Base-by-base conservation (phyloP, 2,113 vertebrate genomes). In the Psettodes erumei region DNA sequence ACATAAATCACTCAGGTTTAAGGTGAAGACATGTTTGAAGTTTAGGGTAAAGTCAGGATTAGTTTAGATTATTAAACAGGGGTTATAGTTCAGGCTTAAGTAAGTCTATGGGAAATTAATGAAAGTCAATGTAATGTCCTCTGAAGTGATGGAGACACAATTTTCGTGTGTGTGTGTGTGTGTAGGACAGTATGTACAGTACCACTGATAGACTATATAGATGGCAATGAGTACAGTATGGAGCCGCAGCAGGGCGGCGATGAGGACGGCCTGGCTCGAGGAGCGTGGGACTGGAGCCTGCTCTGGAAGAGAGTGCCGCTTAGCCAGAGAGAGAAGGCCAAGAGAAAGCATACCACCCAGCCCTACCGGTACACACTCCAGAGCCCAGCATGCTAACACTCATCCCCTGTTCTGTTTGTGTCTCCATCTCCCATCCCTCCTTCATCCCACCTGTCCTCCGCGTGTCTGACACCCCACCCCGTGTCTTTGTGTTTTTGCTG, bases 191-290 rank as follows among this genome's bases (percentile, higher is more conserved):
- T 96, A 91, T 98, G 97, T 92, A 99, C 98, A 93, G 98, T 99
- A 83, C 98, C 98, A 74, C 95, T 99, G 93, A 98, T 99, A 98
- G 98, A 99, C 95, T 99, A 99, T 94, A 98, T 99, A 97, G 96
- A 99, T 93, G 98, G 97, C 92, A 98, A 96, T 95, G 96, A 97
- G 92, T 99, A 98, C 96, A 98, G 92, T 93, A 95, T 98, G 95
- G 98, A 98, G 92, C 96, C 98, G 19, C 97, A 99, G 92, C 98
- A 99, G 95, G 98, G 98, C 79, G 98, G 98, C 71, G 97, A 99
- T 87, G 97, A 99, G 94, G 97, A 99, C 89, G 97, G 97, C 69
- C 95, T 98, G 95, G 96, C 98, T 93, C 91, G 97, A 91, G 98
- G 97, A 91, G 97, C 97, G 81, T 99, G 98, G 98, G 97, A 98